Evolutionary conservation across 1,140 invertebrate species (phyloP).

Genomic region (Atopsyche davidsoni): DNA sequence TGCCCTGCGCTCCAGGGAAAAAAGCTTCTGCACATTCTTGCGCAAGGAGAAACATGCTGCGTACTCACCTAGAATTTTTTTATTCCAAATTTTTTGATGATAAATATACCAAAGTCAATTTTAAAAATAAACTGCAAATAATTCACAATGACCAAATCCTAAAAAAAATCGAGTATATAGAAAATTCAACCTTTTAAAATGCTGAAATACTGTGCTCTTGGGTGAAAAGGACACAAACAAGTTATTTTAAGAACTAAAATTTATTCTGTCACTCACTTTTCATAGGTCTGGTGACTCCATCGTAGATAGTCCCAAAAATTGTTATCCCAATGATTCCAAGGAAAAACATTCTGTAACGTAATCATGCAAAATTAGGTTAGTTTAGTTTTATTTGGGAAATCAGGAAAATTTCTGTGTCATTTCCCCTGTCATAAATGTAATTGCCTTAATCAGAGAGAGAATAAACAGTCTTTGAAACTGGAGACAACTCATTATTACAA

Average conservation of each 20-base stretch:
- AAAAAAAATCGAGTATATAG: conserved; percentile 37
- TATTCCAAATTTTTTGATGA: neutral
- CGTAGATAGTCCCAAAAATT: too few relatives aligned
- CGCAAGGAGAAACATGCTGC: conserved; percentile 56
- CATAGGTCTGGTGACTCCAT: too few relatives aligned
- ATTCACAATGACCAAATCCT: conserved; percentile 4
- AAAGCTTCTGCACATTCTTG: conserved; percentile 51
- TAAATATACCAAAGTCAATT: conserved; percentile 33
- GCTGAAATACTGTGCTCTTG: neutral
- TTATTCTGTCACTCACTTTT: too few relatives aligned
- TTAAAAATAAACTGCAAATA: neutral
- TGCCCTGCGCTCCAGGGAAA: conserved; percentile 43
- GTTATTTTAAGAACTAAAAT: conserved; percentile 1
- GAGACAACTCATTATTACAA: too few relatives aligned
- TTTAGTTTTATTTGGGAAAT: too few relatives aligned
- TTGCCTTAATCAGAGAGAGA: too few relatives aligned
- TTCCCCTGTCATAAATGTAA: too few relatives aligned
- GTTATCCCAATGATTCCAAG: too few relatives aligned
- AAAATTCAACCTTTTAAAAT: conserved; percentile 5
- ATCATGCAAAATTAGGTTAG: too few relatives aligned
- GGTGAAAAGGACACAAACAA: neutral
- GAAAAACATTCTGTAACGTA: too few relatives aligned
- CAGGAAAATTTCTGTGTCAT: too few relatives aligned
- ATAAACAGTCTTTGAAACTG: too few relatives aligned
- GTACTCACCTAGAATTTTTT: conserved; percentile 40